Evolutionary conservation across 2,113 vertebrate species (phyloP).

Genomic region (Fulica atra): DNA sequence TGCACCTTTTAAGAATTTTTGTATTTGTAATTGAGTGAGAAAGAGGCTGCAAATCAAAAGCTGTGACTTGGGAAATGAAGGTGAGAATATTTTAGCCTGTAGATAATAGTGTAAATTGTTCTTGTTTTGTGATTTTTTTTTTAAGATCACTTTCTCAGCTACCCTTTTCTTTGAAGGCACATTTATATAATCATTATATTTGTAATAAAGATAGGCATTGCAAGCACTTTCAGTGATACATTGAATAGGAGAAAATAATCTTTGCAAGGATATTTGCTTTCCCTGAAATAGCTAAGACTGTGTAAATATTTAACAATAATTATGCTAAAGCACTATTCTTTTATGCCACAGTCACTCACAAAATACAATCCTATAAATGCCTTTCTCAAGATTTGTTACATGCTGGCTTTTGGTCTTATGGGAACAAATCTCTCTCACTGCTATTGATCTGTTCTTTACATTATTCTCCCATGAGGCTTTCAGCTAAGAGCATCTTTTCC

Average conservation of each 20-base stretch:
- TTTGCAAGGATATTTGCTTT: slow-evolving; percentile 43
- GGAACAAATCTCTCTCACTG: slow-evolving; percentile 56
- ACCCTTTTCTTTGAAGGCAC: neutral
- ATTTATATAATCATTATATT: slow-evolving; percentile 17
- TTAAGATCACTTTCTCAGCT: neutral
- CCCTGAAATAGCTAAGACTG: slow-evolving; percentile 32
- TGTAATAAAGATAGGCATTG: neutral
- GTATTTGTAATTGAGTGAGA: neutral
- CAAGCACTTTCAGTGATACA: neutral
- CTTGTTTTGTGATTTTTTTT: neutral
- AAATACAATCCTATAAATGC: slow-evolving; percentile 55
- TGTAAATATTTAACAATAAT: slow-evolving; percentile 70
- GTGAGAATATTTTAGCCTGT: neutral
- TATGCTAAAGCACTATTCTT: slow-evolving; percentile 41
- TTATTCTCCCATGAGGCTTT: slow-evolving; percentile 67
- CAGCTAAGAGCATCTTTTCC: slow-evolving; percentile 64
- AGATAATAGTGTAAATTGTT: neutral
- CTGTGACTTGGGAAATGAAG: neutral
- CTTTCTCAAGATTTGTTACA: slow-evolving; percentile 52
- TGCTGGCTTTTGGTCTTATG: slow-evolving; percentile 59
- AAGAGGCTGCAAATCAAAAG: neutral
- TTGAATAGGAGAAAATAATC: slow-evolving; percentile 6
- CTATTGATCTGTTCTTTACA: slow-evolving; percentile 73
- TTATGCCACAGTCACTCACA: slow-evolving; percentile 41
- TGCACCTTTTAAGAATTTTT: neutral